Conservation (phyloP, 2,888 invertebrate genomes). For the Dolichopus griseipennis region DNA sequence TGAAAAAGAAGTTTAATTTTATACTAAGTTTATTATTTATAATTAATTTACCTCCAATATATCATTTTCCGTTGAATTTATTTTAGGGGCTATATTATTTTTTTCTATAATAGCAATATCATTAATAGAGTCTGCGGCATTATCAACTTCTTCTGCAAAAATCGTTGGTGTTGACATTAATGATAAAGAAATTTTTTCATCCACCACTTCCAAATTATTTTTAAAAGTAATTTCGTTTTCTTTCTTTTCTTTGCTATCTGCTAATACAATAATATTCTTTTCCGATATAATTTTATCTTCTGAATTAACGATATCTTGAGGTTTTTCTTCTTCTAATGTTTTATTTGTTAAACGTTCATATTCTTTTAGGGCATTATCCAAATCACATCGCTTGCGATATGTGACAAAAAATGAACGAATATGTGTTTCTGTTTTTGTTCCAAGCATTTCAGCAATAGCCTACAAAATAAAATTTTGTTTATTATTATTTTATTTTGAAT, state of each 20-base stretch:
- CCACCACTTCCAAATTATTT: not conserved
- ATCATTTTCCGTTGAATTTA: constrained; percentile 23
- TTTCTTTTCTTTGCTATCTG: constrained; percentile 17
- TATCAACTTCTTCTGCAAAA: not conserved
- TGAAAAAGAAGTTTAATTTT: not conserved
- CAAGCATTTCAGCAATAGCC: constrained; percentile 89
- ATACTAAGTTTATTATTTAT: not conserved
- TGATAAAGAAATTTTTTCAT: not conserved
- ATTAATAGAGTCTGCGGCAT: not conserved
- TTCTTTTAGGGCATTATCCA: constrained; percentile 78
- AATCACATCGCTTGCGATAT: constrained; percentile 78
- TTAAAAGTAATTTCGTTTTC: not conserved
- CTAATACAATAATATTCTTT: constrained; percentile 13
- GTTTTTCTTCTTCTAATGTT: not conserved
- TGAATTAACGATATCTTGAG: constrained; percentile 13
- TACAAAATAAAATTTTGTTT: constrained; percentile 38
- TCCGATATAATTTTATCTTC: constrained; percentile 13
- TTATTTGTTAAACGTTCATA: constrained; percentile 48
- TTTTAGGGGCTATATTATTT: constrained; percentile 24
- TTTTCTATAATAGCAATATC: not conserved
- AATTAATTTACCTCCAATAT: constrained; percentile 30
- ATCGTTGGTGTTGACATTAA: not conserved
- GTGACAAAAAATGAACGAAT: constrained; percentile 86
- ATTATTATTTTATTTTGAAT: not conserved
- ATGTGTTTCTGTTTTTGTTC: constrained; percentile 90